Percentiles rank a stretch among this genome's conserved stretches.
phyloP scores from a whole-genome alignment of 2,113 vertebrate species.

The Ailurus styani region DNA sequence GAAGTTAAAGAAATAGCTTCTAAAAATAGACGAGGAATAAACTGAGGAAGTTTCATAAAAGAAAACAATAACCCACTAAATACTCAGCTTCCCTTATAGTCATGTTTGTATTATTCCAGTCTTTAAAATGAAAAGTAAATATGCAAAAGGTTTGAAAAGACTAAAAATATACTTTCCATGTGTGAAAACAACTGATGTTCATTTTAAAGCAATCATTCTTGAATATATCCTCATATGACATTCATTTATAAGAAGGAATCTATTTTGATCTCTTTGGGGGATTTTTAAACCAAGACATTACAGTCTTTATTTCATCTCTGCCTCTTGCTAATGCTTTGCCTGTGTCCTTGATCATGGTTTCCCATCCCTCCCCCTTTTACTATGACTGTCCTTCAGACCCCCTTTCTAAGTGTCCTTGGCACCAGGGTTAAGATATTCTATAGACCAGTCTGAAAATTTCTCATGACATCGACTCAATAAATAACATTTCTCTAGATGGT shows the following conservation, averaged over 20 bases:
- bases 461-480: neutral
- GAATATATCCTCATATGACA: neutral
- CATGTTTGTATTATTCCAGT: neutral
- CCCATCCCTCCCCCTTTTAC: neutral
- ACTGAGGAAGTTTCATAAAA: neutral
- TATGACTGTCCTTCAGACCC: neutral
- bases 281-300: conserved; percentile 1
- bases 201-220: neutral
- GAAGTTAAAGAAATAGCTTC: neutral
- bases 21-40: neutral
- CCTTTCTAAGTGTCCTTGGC: neutral
- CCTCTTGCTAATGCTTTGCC: neutral
- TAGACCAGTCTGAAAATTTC: neutral
- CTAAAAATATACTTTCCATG: neutral
- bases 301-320: neutral
- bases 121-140: conserved; percentile 18
- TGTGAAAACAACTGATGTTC: neutral
- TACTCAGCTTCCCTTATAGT: neutral
- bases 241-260: neutral
- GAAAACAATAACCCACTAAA: neutral
- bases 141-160: neutral
- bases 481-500: neutral
- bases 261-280: neutral
- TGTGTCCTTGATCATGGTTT: neutral
- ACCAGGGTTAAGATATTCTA: neutral